These are phyloP conservation scores for Halotydeus destructor DNA, from an alignment of 1,140 invertebrate species.

Conservation along the genomic window DNA sequence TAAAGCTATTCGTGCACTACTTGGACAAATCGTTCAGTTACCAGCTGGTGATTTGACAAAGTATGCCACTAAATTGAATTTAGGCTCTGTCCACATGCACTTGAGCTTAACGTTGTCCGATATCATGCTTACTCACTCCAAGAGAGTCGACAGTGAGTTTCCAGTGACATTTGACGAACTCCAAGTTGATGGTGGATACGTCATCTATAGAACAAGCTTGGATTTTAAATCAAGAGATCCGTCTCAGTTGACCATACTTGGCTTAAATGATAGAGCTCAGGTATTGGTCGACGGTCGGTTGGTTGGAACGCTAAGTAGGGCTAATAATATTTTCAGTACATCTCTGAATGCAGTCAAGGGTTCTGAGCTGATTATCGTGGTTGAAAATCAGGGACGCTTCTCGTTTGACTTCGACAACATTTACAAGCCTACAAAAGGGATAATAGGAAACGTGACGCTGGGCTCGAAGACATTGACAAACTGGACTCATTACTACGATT, in stretches of 20 bases:
- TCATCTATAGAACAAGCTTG: slow-evolving; percentile 45
- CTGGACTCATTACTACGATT: slow-evolving; percentile 7
- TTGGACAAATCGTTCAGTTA: slow-evolving; percentile 22
- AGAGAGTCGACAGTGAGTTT: too few species aligned
- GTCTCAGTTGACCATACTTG: slow-evolving; percentile 31
- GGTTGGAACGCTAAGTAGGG: slow-evolving; percentile 36
- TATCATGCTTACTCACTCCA: too few species aligned
- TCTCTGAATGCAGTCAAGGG: slow-evolving; percentile 30
- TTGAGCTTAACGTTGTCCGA: too few species aligned
- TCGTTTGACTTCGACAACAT: slow-evolving; percentile 4
- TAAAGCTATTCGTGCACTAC: slow-evolving; percentile 25
- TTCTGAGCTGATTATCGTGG: slow-evolving; percentile 29
- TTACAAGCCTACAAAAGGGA: slow-evolving; percentile 2
- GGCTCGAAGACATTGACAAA: not conserved
- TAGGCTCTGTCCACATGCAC: not conserved
- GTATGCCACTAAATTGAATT: slow-evolving; percentile 2
- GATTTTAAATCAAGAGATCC: slow-evolving; percentile 29
- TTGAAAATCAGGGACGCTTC: slow-evolving; percentile 18
- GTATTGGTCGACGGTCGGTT: slow-evolving; percentile 50
- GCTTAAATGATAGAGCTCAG: slow-evolving; percentile 44
- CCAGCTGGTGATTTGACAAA: not conserved
- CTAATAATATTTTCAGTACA: slow-evolving; percentile 29
- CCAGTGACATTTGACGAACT: slow-evolving; percentile 12
- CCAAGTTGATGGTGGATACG: slow-evolving; percentile 31
- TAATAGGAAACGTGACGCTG: slow-evolving; percentile 1